phyloP scores from a whole-genome alignment of 2,797 vertebrate genomes.

The Fratercula arctica region DNA sequence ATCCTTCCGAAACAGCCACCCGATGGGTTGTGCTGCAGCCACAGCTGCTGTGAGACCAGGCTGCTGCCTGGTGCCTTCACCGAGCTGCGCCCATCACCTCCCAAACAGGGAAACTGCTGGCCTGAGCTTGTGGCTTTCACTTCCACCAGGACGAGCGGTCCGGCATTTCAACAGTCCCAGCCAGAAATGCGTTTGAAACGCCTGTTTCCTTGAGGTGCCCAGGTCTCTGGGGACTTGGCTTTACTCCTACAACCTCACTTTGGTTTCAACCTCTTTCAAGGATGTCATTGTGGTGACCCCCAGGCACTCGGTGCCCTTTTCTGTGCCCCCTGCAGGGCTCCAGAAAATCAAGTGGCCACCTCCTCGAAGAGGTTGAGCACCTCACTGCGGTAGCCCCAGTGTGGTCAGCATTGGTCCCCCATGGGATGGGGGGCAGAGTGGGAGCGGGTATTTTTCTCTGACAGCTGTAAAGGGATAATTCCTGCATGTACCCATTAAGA shows the following conservation, averaged over 20 bases:
- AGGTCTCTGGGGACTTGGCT: background rate
- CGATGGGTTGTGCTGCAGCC: background rate
- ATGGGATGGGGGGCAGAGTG: background rate
- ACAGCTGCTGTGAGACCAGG: background rate
- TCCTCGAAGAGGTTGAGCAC: background rate
- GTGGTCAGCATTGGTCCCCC: background rate
- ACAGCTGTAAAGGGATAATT: background rate
- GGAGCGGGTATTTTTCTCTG: background rate
- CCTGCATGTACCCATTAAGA: background rate
- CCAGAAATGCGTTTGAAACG: background rate
- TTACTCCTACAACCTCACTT: background rate
- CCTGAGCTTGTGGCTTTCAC: background rate
- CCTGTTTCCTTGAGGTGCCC: background rate
- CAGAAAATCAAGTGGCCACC: background rate
- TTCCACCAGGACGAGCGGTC: background rate
- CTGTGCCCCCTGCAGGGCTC: background rate
- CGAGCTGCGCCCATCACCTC: background rate
- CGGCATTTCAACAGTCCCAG: background rate
- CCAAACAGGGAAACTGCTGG: background rate
- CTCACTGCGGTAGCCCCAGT: fast-evolving
- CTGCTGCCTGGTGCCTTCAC: background rate
- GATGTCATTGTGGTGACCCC: fast-evolving
- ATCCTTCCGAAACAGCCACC: fast-evolving
- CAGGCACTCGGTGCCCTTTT: background rate
- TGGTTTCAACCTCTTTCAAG: background rate